Base-by-base conservation (phyloP, 1,140 invertebrate species). In the Eurosta solidaginis region DNA sequence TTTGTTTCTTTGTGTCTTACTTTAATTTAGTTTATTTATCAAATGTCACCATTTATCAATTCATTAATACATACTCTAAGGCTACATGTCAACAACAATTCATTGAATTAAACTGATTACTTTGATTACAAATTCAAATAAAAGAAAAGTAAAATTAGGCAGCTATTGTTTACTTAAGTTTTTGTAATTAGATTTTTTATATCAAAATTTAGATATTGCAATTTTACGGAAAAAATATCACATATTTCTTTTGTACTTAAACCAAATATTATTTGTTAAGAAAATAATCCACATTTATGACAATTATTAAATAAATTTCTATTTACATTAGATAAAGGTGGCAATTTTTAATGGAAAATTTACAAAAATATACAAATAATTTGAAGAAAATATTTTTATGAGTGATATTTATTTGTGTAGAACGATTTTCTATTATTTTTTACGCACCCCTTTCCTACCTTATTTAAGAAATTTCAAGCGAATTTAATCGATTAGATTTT, bases 71-170 rank as follows among this genome's bases (percentile, higher is more conserved):
- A 17, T n/a, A 29, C 25, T 14, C 29, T 29, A 33, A 36, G 14
- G 33, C 10, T 12, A 1, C 29, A 59, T 29, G 33, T 0, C 29
- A 29, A 33, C 3, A 14, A 33, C 52, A 33, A 59, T 12, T 59
- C 52, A 59, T 33, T 29, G 52, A 29, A 14, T 33, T 59, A 59
- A 59, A 59, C 52, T 33, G 52, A 59, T 59, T 59, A 59, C 52
- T 59, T 59, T 59, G 52, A 59, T 59, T 59, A 59, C 52, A 59
- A 59, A 59, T 59, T 33, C n/a, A 59, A 59, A 33, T 29, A n/a
- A n/a, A n/a, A n/a, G n/a, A n/a, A n/a, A n/a, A n/a, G 12, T 12
- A 59, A 59, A 59, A 59, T 59, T 59, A 59, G 33, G 52, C 27
- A 33, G 52, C 52, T 59, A 59, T 59, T 59, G 52, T 59, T 59